phyloP scores from a whole-genome alignment of 2,888 invertebrate genomes.

The Sipha maydis region DNA sequence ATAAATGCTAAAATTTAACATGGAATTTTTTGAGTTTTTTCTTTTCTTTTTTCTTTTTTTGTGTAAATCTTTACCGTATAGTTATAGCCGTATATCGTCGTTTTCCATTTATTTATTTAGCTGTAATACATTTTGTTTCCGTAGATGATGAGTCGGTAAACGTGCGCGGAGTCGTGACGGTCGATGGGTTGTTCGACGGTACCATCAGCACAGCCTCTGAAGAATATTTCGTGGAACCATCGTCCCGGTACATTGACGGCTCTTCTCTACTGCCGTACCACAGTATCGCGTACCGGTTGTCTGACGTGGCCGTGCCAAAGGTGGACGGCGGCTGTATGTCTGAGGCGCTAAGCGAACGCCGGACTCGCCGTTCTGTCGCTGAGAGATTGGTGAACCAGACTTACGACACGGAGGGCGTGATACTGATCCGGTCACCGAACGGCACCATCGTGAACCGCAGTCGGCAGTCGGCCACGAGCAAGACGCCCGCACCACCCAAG shows the following conservation, averaged over 20 bases:
- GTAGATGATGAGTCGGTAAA: conserved; percentile 83
- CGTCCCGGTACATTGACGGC: conserved; percentile 73
- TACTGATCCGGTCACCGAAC: conserved; percentile 44
- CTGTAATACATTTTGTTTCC: conserved; percentile 66
- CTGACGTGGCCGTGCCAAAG: conserved; percentile 74
- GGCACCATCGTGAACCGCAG: conserved; percentile 62
- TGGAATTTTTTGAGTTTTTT: no score
- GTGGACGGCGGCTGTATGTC: conserved; percentile 66
- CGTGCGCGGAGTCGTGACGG: conserved; percentile 87
- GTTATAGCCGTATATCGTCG: neutral
- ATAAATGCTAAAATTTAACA: no score
- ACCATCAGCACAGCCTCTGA: conserved; percentile 81
- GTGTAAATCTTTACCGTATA: no score
- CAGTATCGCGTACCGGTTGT: conserved; percentile 84
- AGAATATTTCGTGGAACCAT: conserved; percentile 86
- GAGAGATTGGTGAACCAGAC: conserved; percentile 60
- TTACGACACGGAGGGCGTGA: conserved; percentile 47
- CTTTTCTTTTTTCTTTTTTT: no score
- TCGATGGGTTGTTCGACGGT: conserved; percentile 89
- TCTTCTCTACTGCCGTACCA: conserved; percentile 71
- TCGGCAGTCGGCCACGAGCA: conserved; percentile 68
- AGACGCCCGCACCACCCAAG: conserved; percentile 69
- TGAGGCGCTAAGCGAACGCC: conserved; percentile 8
- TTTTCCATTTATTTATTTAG: neutral
- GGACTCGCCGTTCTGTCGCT: conserved; percentile 60